Percentiles rank a stretch among this genome's conserved stretches.
phyloP scores from a whole-genome alignment of 2,888 invertebrate genomes.

The Chrysotoxum bicinctum region DNA sequence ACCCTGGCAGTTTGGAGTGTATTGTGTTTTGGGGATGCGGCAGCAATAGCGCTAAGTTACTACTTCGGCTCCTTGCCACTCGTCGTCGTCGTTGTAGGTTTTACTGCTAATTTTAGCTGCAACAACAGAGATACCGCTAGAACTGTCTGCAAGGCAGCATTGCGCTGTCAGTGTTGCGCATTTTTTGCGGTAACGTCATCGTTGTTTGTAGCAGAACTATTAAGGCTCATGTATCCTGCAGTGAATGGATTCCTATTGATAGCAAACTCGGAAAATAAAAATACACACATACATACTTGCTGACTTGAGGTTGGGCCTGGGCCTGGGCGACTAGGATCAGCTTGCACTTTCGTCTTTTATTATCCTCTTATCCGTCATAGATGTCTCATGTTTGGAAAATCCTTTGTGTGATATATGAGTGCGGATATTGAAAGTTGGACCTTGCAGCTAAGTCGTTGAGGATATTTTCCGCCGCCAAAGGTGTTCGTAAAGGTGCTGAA shows the following conservation, averaged over 20 bases:
- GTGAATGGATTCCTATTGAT: constrained; percentile 51
- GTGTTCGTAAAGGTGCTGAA: constrained; percentile 43
- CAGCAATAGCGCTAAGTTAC: constrained; percentile 68
- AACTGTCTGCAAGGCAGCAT: constrained; percentile 63
- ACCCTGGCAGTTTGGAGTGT: constrained; percentile 35
- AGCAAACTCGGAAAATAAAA: constrained; percentile 32
- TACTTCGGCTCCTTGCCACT: constrained; percentile 42
- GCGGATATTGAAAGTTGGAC: constrained; percentile 63
- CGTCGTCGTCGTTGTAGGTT: constrained; percentile 31
- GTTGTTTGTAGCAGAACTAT: constrained; percentile 27
- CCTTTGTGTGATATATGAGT: constrained; percentile 57
- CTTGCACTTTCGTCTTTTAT: constrained; percentile 47
- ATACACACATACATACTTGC: not conserved
- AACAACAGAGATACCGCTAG: constrained; percentile 52
- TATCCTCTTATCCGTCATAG: not conserved
- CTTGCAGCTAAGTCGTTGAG: constrained; percentile 28
- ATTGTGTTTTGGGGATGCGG: constrained; percentile 65
- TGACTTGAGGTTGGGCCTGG: not conserved
- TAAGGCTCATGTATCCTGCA: constrained; percentile 54
- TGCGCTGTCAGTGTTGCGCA: constrained; percentile 72
- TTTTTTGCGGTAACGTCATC: constrained; percentile 61
- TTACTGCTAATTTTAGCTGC: constrained; percentile 68
- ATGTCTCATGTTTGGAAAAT: not conserved
- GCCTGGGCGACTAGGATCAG: constrained; percentile 17
- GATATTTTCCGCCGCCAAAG: constrained; percentile 1